phyloP scores from a whole-genome alignment of 2,113 vertebrate species.

The Crocuta crocuta region DNA sequence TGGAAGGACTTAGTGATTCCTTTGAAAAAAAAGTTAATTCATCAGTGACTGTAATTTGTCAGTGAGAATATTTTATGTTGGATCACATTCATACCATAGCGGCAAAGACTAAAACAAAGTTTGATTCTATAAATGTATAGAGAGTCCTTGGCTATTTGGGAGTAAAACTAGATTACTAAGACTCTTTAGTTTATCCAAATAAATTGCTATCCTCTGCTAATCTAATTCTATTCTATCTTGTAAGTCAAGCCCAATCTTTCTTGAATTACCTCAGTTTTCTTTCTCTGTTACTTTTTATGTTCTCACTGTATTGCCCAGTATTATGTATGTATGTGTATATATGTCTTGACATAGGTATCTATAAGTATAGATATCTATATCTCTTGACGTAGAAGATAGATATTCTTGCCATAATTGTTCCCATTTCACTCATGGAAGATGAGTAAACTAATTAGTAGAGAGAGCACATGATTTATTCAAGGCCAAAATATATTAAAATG shows the following conservation, averaged over 20 bases:
- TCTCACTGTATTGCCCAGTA: background rate
- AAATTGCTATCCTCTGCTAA: background rate
- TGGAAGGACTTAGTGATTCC: background rate
- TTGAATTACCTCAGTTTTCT: background rate
- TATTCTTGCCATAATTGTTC: background rate
- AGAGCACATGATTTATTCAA: background rate
- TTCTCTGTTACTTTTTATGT: background rate
- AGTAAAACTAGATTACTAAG: background rate
- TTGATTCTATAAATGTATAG: background rate
- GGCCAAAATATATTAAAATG: background rate
- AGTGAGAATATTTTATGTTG: conserved; percentile 8
- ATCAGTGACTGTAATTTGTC: background rate
- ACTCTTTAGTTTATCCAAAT: background rate
- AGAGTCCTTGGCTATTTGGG: background rate
- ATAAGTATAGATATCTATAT: too few relatives aligned
- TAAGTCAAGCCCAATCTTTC: background rate
- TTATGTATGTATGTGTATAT: background rate
- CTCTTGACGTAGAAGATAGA: background rate
- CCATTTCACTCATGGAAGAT: background rate
- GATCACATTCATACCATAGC: background rate
- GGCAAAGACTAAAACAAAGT: background rate
- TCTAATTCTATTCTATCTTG: conserved; percentile 34
- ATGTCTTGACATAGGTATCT: too few relatives aligned
- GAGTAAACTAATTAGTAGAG: background rate
- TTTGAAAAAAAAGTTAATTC: background rate